Conservation (phyloP, 2,888 invertebrate genomes). For the Ectemnius cavifrons region DNA sequence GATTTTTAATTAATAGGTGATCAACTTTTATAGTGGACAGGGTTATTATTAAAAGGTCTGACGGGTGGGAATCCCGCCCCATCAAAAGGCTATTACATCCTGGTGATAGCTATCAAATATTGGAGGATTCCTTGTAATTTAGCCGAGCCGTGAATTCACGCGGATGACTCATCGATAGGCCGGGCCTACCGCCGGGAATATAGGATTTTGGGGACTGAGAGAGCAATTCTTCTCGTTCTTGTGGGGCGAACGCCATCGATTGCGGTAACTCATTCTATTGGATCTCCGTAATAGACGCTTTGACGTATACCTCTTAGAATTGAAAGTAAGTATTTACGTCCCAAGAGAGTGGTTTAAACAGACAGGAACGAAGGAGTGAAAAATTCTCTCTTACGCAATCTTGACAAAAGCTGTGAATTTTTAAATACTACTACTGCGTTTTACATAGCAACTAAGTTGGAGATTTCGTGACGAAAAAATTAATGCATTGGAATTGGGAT, state of each 20-base stretch:
- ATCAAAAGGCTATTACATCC: background rate
- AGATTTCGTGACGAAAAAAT: background rate
- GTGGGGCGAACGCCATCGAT: background rate
- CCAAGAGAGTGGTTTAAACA: no score
- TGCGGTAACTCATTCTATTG: constrained; percentile 2
- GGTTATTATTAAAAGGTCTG: no score
- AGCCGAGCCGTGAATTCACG: constrained; percentile 24
- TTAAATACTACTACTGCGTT: no score
- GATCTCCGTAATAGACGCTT: background rate
- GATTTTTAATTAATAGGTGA: no score
- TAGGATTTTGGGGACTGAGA: background rate
- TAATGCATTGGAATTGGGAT: background rate
- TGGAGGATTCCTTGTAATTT: constrained; percentile 34
- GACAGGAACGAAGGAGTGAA: background rate
- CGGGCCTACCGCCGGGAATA: background rate
- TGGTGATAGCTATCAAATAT: no score
- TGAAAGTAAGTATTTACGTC: background rate
- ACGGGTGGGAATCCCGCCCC: background rate
- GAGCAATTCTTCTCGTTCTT: constrained; percentile 1
- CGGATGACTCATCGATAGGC: constrained; percentile 40
- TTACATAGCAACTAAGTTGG: background rate
- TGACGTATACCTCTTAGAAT: background rate
- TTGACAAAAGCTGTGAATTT: no score
- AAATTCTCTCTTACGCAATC: background rate
- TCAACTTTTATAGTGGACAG: no score